A percentile compares a stretch with the other conserved stretches of the same genome.
Conservation (phyloP, 2,797 vertebrate genomes). For the Pampus argenteus region DNA sequence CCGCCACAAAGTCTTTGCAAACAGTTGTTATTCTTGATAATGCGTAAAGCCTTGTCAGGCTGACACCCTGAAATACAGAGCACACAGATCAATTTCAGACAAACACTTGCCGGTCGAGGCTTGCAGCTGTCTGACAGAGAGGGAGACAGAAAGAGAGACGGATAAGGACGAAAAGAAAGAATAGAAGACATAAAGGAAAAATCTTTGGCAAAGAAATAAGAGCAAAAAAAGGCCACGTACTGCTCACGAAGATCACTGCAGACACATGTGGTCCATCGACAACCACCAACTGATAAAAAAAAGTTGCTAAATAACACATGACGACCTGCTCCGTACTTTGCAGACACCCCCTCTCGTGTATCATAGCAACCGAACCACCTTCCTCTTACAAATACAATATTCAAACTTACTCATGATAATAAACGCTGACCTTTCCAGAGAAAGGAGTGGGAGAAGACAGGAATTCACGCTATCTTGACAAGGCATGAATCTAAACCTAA, state of each 20-base stretch:
- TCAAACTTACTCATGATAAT: constrained; percentile 37
- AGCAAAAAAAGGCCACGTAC: not conserved
- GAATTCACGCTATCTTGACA: constrained; percentile 61
- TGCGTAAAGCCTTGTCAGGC: constrained; percentile 62
- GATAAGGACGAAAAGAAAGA: not conserved
- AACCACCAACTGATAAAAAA: constrained; percentile 35
- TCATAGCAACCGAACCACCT: constrained; percentile 63
- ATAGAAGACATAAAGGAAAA: not conserved
- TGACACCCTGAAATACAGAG: constrained; percentile 60
- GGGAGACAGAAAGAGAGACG: not conserved
- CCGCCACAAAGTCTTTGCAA: constrained; percentile 11
- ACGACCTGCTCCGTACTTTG: constrained; percentile 13
- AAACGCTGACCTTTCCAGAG: constrained; percentile 61
- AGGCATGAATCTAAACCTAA: constrained; percentile 63
- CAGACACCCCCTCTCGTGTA: constrained; percentile 2
- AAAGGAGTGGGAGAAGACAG: constrained; percentile 46
- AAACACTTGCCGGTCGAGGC: constrained; percentile 52
- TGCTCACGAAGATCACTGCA: not conserved
- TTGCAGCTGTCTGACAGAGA: constrained; percentile 59
- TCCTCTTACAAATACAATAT: constrained; percentile 32
- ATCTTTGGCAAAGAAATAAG: not conserved
- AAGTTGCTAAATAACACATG: constrained; percentile 25
- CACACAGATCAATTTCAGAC: constrained; percentile 59
- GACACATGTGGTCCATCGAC: not conserved
- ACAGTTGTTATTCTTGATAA: constrained; percentile 69